A percentile compares a stretch with the other conserved stretches of the same genome.
These are phyloP conservation scores for Coreoperca whiteheadi DNA, from an alignment of 2,113 vertebrate genomes.

Conservation along the genomic window DNA sequence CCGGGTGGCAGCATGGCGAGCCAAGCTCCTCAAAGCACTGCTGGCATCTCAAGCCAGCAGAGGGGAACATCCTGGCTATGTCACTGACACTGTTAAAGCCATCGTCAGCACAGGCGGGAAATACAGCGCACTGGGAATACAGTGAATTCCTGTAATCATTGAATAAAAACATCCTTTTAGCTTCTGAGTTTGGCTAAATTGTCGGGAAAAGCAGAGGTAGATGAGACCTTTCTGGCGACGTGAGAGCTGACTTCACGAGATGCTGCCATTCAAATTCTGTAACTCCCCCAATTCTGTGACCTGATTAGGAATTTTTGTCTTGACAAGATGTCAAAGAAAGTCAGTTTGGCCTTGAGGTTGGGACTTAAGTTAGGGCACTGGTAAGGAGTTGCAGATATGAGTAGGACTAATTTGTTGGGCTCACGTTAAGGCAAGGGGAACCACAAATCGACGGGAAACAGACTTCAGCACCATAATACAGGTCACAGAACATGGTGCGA, in stretches of 20 bases:
- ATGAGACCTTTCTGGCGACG: background rate
- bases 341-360: background rate
- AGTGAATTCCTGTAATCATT: slow-evolving; percentile 44
- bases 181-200: slow-evolving; percentile 10
- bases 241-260: background rate
- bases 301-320: background rate
- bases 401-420: background rate
- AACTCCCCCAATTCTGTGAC: slow-evolving; percentile 2
- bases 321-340: slow-evolving; percentile 1
- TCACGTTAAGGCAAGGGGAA: background rate
- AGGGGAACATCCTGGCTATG: slow-evolving; percentile 68
- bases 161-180: background rate
- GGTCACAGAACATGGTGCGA: background rate
- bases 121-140: slow-evolving; percentile 26
- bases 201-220: background rate
- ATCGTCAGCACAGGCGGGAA: slow-evolving; percentile 22
- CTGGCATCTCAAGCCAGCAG: slow-evolving; percentile 63
- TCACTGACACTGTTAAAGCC: slow-evolving; percentile 38
- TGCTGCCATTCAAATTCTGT: background rate
- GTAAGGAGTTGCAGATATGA: background rate
- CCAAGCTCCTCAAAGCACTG: slow-evolving; percentile 62
- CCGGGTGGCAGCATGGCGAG: slow-evolving; percentile 59
- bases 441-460: background rate
- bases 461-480: background rate
- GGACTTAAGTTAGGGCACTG: background rate